phyloP scores from a whole-genome alignment of 2,113 vertebrate species.

The Progne subis region DNA sequence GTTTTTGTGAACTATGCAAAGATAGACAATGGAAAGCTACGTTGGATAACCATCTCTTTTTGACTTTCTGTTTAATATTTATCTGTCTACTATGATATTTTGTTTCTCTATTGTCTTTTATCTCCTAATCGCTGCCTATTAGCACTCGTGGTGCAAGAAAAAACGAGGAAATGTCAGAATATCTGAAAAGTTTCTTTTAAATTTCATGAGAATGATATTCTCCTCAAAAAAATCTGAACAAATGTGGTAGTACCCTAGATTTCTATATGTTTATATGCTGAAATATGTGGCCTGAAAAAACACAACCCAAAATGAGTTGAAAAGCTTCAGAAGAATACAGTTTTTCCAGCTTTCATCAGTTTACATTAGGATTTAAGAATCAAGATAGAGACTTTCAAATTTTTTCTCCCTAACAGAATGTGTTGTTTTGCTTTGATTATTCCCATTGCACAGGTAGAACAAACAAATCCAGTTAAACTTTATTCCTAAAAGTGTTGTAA shows the following conservation, averaged over 20 bases:
- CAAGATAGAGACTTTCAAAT: neutral
- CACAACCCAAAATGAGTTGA: neutral
- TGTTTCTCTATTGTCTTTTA: neutral
- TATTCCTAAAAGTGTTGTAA: neutral
- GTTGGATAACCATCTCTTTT: neutral
- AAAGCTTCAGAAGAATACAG: neutral
- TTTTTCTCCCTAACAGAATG: neutral
- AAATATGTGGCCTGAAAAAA: neutral
- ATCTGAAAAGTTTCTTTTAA: neutral
- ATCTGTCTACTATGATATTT: neutral
- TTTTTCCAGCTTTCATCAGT: neutral
- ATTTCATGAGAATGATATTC: neutral
- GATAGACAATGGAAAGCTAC: neutral
- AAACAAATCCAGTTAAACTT: neutral
- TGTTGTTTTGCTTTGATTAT: neutral
- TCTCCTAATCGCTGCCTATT: fast-evolving
- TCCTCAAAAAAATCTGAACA: neutral
- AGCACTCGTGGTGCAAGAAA: neutral
- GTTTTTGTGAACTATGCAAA: neutral
- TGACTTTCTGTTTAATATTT: neutral
- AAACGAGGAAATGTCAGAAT: neutral
- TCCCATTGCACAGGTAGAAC: neutral
- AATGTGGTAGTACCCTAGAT: neutral
- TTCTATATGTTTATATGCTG: neutral
- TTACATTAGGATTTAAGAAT: neutral